A percentile compares a stretch with the other conserved stretches of the same genome.
phyloP scores from a whole-genome alignment of 2,888 invertebrate species.

The Notocelia uddmanniana region DNA sequence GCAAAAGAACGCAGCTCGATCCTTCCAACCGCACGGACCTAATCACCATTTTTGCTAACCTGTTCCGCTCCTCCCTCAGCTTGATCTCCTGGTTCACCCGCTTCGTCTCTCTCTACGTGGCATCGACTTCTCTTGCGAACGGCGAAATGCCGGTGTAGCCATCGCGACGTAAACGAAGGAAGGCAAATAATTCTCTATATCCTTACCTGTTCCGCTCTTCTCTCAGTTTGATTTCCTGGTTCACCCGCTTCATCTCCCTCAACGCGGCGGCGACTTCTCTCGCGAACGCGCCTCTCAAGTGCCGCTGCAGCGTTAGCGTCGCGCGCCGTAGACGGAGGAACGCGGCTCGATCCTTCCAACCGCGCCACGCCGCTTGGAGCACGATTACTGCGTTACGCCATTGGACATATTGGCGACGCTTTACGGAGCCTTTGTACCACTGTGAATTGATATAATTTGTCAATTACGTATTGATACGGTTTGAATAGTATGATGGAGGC shows the following conservation, averaged over 20 bases:
- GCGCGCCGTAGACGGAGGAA: conserved; percentile 94
- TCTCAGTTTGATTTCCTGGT: conserved; percentile 93
- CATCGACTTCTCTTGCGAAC: conserved; percentile 95
- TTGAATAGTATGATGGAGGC: too few relatives aligned
- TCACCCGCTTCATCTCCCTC: conserved; percentile 94
- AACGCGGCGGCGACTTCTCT: conserved; percentile 94
- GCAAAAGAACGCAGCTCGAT: too few relatives aligned
- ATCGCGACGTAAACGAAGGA: conserved; percentile 91
- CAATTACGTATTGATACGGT: background rate
- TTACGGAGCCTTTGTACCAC: conserved; percentile 89
- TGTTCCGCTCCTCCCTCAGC: conserved; percentile 88
- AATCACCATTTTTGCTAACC: conserved; percentile 63
- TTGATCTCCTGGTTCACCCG: conserved; percentile 95
- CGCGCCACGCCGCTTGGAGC: conserved; percentile 94
- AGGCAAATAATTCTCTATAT: too few relatives aligned
- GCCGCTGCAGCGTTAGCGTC: conserved; percentile 94
- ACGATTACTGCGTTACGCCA: conserved; percentile 89
- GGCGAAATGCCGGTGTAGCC: conserved; percentile 94
- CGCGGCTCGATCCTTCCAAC: conserved; percentile 93
- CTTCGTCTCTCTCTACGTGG: conserved; percentile 94
- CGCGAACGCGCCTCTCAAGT: conserved; percentile 95
- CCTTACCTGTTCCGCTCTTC: conserved; percentile 86
- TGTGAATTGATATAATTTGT: conserved; percentile 51
- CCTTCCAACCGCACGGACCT: too few relatives aligned
- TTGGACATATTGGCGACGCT: conserved; percentile 88